A percentile compares a stretch with the other conserved stretches of the same genome.
Conservation (phyloP, 2,113 vertebrate species). For the Tonatia bakeri region DNA sequence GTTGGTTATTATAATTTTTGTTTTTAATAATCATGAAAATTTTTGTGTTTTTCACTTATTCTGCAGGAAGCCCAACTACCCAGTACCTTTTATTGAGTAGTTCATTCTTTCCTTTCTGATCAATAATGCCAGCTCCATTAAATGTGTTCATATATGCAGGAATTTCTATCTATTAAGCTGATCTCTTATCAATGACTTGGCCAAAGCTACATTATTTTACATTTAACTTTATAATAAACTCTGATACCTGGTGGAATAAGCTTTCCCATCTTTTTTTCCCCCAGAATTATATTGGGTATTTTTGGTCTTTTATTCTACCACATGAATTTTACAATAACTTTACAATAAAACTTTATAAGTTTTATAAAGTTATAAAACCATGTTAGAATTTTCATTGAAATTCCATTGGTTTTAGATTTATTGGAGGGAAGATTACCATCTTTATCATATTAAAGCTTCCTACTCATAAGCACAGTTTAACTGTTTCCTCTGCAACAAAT, state of each 20-base stretch:
- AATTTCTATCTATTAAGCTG: background rate
- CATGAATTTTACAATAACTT: background rate
- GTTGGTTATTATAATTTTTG: background rate
- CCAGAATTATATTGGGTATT: background rate
- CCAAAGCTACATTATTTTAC: background rate
- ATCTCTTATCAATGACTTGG: background rate
- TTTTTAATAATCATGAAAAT: background rate
- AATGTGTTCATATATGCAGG: background rate
- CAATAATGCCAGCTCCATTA: background rate
- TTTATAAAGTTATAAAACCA: background rate
- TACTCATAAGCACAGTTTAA: background rate
- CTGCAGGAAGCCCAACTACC: background rate
- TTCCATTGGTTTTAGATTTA: background rate
- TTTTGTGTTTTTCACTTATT: background rate
- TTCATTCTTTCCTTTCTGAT: background rate
- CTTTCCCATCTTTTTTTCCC: background rate
- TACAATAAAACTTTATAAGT: background rate
- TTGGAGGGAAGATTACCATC: background rate
- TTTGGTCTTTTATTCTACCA: background rate
- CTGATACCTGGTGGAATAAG: background rate
- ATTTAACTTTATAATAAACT: background rate
- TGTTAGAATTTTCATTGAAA: background rate
- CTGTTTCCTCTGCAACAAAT: background rate
- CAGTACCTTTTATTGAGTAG: background rate
- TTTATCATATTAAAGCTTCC: background rate